Base-by-base conservation (phyloP, 2,888 invertebrate genomes). In the Brachynemurus nebulosus region DNA sequence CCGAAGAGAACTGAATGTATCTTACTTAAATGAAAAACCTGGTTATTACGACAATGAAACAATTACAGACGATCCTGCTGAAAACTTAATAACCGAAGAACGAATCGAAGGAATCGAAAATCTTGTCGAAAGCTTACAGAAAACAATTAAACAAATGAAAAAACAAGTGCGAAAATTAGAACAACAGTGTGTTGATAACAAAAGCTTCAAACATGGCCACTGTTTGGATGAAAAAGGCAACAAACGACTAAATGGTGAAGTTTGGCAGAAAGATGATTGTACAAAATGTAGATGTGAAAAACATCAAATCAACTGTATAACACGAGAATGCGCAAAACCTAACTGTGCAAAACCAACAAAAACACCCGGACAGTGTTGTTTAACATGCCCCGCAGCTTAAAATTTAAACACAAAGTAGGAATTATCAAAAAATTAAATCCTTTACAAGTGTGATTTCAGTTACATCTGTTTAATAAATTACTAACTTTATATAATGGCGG, bases 101-200 rank as follows among this genome's bases (percentile, higher is more conserved):
- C 57, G 68, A 43, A 59, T 70, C 18, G 65, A 69, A 47, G 74
- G 72, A 6, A 59, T 76, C 45, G 74, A 76, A 55, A 66, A 63
- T 27, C 57, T 69, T 2, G 62, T 76, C 35, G 63, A 65, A 39
- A 62, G 63, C 45, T 65, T 76, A 55, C 68, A 71, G 46, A 66
- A 67, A 50, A 68, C 69, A 36, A 58, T 76, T 14, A 66, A 66
- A 50, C 66, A 68, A 46, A 57, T 76, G 50, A 63, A 68, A 52
- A 63, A 66, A 53, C 68, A 69, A 57, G 50, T 70, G 4, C 61
- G 63, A 36, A 64, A 62, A 40, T 52, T 70, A 30, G 64, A 66
- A 47, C 59, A 66, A 39, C 53, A 57, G 6, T 65, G 63, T 37
- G 19, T 12, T 20, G 30, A 45, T 34, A 41, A 43, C 43, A 35